Evolutionary conservation across 2,888 invertebrate species (phyloP).

Genomic region (Scaptomyza cyrtandrae): DNA sequence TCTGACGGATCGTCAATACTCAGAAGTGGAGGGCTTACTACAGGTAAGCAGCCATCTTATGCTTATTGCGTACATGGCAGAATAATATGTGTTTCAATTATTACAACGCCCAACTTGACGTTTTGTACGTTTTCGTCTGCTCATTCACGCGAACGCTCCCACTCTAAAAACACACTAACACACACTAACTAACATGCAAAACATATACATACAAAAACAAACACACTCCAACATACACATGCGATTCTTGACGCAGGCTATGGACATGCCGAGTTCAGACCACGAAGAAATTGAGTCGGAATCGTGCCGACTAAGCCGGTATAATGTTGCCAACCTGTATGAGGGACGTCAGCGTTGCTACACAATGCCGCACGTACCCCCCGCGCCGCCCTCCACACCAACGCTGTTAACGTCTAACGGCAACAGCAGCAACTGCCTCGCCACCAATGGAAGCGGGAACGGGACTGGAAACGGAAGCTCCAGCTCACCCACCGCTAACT

Average conservation of each 20-base stretch:
- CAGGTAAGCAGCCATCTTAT: constrained; percentile 53
- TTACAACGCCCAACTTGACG: constrained; percentile 46
- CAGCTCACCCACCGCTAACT: constrained; percentile 61
- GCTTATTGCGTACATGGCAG: constrained; percentile 12
- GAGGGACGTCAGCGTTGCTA: constrained; percentile 78
- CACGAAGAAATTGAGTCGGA: constrained; percentile 70
- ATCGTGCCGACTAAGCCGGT: constrained; percentile 69
- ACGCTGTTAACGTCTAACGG: constrained; percentile 78
- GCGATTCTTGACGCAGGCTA: constrained; percentile 54
- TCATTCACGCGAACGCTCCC: constrained; percentile 70
- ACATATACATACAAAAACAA: constrained; percentile 33
- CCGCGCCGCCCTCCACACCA: constrained; percentile 82
- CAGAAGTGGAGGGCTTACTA: constrained; percentile 70
- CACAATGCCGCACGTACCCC: constrained; percentile 81
- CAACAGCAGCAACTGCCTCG: constrained; percentile 54
- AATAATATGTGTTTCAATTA: constrained; percentile 19
- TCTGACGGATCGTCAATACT: constrained; percentile 75
- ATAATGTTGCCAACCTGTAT: constrained; percentile 70
- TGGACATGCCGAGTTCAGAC: constrained; percentile 73
- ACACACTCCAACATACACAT: constrained; percentile 22
- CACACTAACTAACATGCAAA: constrained; percentile 56
- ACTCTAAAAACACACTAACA: constrained; percentile 49
- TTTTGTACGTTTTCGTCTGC: constrained; percentile 46
- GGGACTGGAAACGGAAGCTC: constrained; percentile 49
- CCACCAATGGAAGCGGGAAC: constrained; percentile 45